phyloP scores from a whole-genome alignment of 2,888 invertebrate genomes.

The Lissocephala sabroskyi region DNA sequence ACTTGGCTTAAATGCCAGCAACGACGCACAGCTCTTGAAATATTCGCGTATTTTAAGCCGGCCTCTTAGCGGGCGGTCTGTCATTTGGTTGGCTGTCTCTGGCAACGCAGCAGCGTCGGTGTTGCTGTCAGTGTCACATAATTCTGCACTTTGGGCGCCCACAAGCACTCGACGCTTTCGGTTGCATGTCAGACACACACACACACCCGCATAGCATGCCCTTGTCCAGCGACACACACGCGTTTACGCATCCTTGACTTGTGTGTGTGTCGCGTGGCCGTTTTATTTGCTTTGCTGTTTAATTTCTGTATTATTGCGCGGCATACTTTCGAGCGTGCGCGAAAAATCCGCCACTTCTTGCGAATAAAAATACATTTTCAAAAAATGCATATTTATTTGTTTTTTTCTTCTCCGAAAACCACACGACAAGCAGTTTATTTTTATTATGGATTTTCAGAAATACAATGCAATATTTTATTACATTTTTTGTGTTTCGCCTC shows the following conservation, averaged over 20 bases:
- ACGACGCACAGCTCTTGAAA: conserved; percentile 40
- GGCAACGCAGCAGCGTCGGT: too few relatives aligned
- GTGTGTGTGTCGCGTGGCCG: too few relatives aligned
- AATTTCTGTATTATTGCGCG: background rate
- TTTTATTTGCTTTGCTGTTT: background rate
- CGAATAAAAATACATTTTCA: too few relatives aligned
- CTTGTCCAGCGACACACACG: background rate
- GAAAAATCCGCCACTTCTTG: too few relatives aligned
- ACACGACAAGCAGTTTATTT: too few relatives aligned
- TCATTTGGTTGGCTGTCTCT: conserved; percentile 2
- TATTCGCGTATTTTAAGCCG: background rate
- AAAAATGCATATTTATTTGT: too few relatives aligned
- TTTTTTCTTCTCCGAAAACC: too few relatives aligned
- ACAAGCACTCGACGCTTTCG: conserved; percentile 44
- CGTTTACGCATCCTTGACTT: too few relatives aligned
- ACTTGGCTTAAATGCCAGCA: conserved; percentile 44
- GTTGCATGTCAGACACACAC: conserved; percentile 36
- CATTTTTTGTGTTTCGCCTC: too few relatives aligned
- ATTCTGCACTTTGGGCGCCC: conserved; percentile 49
- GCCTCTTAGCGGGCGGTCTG: background rate
- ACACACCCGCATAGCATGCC: background rate
- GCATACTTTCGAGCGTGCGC: background rate
- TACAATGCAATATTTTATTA: too few relatives aligned
- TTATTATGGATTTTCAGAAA: too few relatives aligned
- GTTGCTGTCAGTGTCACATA: conserved; percentile 45